A percentile compares a stretch with the other conserved stretches of the same genome.
These are phyloP conservation scores for Pristionchus japonicus DNA, from an alignment of 2,888 invertebrate genomes.

Conservation along the genomic window DNA sequence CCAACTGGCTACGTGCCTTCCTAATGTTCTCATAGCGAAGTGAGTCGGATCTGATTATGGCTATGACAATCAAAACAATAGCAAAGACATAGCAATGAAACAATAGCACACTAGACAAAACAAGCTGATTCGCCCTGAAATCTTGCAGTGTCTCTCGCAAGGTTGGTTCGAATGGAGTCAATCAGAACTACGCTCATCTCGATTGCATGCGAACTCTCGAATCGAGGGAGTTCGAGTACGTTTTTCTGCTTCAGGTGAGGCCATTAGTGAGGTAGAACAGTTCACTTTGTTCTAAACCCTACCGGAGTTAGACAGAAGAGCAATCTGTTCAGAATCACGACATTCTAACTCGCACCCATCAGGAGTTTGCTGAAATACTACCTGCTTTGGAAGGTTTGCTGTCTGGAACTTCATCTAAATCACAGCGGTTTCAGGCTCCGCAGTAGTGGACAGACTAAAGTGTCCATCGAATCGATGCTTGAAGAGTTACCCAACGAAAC, in stretches of 20 bases:
- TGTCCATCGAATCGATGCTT: conserved; percentile 7
- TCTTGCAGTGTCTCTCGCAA: conserved; percentile 16
- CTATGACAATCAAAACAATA: neutral
- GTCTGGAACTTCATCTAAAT: too few species aligned
- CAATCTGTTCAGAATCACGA: conserved; percentile 27
- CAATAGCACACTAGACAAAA: too few species aligned
- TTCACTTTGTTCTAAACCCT: neutral
- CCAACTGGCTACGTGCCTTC: neutral
- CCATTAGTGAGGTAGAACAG: neutral
- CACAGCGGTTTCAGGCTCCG: neutral
- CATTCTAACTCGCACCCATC: conserved; percentile 32
- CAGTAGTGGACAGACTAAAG: neutral
- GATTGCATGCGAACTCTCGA: conserved; percentile 25
- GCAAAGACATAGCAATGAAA: too few species aligned
- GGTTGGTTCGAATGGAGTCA: neutral
- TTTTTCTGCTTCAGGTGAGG: conserved; percentile 23
- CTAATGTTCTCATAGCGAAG: conserved; percentile 8
- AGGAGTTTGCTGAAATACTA: neutral
- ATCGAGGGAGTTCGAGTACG: neutral
- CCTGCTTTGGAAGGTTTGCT: neutral
- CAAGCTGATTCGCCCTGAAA: too few species aligned
- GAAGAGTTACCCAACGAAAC: neutral
- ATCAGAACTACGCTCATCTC: conserved; percentile 39
- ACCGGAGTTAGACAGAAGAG: neutral
- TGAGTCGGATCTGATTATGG: neutral